Conservation (phyloP, 2,797 vertebrate genomes). For the Lagocephalus sceleratus region DNA sequence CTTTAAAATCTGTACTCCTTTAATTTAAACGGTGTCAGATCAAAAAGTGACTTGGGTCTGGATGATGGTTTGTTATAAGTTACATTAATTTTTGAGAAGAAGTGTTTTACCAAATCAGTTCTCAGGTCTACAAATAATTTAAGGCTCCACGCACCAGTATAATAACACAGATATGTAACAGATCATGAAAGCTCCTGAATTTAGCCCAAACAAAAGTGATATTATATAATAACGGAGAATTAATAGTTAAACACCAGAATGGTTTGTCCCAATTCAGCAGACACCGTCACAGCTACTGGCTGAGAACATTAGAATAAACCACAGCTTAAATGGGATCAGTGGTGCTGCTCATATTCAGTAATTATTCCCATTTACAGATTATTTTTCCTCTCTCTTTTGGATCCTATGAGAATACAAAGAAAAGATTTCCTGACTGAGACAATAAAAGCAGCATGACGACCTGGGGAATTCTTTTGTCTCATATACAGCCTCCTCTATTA, state of each 20-base stretch:
- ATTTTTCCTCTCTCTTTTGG: slow-evolving; percentile 11
- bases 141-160: neutral
- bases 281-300: neutral
- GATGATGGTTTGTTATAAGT: no score
- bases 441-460: slow-evolving; percentile 14
- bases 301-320: slow-evolving; percentile 10
- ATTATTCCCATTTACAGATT: slow-evolving; percentile 14
- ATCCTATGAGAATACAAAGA: slow-evolving; percentile 24
- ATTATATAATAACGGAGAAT: neutral
- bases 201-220: neutral
- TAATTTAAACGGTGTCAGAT: no score
- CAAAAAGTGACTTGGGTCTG: no score
- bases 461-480: slow-evolving; percentile 17
- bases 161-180: neutral
- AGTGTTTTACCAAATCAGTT: no score
- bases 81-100: no score
- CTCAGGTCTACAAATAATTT: neutral
- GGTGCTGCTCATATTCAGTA: slow-evolving; percentile 9
- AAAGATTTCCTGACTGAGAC: slow-evolving; percentile 12
- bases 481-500: neutral
- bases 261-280: neutral
- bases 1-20: no score
- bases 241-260: neutral
- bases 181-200: neutral
- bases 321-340: slow-evolving; percentile 6